Conservation (phyloP, 2,113 vertebrate species). For the Centropus bengalensis region DNA sequence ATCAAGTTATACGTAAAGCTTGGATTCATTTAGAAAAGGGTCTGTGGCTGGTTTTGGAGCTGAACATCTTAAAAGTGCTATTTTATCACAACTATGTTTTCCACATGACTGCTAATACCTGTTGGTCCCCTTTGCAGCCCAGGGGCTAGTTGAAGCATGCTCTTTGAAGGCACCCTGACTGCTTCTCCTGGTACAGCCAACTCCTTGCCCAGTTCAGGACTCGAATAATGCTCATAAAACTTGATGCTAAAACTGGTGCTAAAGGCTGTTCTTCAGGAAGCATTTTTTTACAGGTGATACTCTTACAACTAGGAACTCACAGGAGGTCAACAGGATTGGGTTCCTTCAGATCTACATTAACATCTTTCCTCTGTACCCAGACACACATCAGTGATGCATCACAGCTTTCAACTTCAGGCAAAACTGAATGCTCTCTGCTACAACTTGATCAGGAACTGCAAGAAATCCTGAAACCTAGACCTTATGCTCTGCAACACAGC, state of each 20-base stretch:
- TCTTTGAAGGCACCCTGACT: background rate
- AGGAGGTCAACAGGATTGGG: background rate
- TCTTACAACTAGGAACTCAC: background rate
- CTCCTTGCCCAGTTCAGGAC: background rate
- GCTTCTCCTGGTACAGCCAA: background rate
- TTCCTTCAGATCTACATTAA: background rate
- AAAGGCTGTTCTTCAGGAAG: background rate
- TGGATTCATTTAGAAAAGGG: slow-evolving; percentile 51
- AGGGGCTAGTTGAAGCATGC: background rate
- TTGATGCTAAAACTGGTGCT: background rate
- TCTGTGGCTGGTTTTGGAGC: slow-evolving; percentile 43
- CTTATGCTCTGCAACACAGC: background rate
- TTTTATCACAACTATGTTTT: slow-evolving; percentile 43
- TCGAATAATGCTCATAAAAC: background rate
- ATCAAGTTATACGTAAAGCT: slow-evolving; percentile 47
- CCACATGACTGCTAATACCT: background rate
- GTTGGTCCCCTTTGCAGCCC: background rate
- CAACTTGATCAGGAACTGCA: background rate
- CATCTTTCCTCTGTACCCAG: background rate
- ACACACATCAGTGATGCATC: background rate
- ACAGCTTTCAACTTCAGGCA: background rate
- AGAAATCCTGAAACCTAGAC: background rate
- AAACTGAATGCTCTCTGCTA: background rate
- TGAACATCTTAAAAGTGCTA: slow-evolving; percentile 46
- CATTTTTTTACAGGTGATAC: background rate